A percentile compares a stretch with the other conserved stretches of the same genome.
Conservation (phyloP, 2,113 vertebrate genomes). For the Capra hircus region DNA sequence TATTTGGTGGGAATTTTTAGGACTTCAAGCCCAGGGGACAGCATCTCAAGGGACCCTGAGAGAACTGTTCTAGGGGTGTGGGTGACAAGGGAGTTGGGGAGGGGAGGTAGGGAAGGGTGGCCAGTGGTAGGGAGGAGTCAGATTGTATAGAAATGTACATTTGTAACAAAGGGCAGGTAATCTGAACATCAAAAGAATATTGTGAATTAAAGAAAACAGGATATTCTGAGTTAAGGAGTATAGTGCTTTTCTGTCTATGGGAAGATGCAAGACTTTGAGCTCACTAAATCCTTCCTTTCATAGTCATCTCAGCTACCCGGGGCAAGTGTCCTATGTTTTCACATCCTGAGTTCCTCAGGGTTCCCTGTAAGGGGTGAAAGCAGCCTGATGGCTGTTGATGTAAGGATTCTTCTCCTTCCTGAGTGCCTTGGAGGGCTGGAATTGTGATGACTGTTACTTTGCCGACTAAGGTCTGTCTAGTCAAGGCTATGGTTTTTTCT, state of each 20-base stretch:
- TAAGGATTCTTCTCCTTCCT: background rate
- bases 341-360: background rate
- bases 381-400: background rate
- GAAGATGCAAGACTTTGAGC: background rate
- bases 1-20: background rate
- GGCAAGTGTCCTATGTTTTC: background rate
- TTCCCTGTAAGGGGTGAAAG: background rate
- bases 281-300: background rate
- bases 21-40: background rate
- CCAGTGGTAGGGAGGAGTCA: background rate
- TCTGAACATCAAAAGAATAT: background rate
- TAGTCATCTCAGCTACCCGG: background rate
- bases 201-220: background rate
- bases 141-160: background rate
- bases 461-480: too few relatives aligned
- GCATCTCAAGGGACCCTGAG: background rate
- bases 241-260: background rate
- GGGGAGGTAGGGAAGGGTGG: background rate
- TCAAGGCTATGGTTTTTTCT: too few relatives aligned
- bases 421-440: background rate
- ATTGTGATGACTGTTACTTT: background rate
- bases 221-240: background rate
- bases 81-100: background rate
- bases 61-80: background rate
- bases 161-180: background rate